A percentile compares a stretch with the other conserved stretches of the same genome.
These are phyloP conservation scores for Pelosia muscerda DNA, from an alignment of 2,888 invertebrate genomes.

Conservation along the genomic window DNA sequence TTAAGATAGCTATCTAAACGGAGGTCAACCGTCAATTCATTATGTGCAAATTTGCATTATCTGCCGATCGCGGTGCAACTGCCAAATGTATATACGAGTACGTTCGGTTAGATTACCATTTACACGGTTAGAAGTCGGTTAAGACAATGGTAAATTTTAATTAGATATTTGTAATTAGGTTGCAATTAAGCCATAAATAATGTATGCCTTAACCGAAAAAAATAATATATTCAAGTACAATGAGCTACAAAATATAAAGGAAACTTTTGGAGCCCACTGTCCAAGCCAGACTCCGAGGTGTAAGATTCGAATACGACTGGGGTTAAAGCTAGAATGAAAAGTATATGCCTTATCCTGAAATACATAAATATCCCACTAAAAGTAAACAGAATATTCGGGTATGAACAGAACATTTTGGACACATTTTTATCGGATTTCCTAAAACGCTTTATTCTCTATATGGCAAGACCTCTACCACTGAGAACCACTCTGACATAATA, in stretches of 20 bases:
- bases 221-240: no score
- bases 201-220: neutral
- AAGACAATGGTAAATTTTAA: neutral
- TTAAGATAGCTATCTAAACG: neutral
- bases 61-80: neutral
- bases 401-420: neutral
- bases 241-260: no score
- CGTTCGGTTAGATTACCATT: neutral
- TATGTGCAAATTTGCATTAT: conserved; percentile 13
- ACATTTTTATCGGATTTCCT: neutral
- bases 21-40: conserved; percentile 11
- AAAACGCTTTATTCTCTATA: neutral
- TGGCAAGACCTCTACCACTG: neutral
- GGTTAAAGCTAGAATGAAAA: no score
- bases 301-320: no score
- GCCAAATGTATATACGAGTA: no score
- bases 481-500: neutral
- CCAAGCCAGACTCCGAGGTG: no score
- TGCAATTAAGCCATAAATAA: neutral
- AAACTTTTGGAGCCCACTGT: no score
- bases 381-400: no score
- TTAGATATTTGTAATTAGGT: neutral
- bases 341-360: no score
- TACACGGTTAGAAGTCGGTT: neutral
- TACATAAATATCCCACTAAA: no score